These are phyloP conservation scores for Sorex araneus DNA, from an alignment of 2,113 vertebrate genomes.

Conservation along the genomic window DNA sequence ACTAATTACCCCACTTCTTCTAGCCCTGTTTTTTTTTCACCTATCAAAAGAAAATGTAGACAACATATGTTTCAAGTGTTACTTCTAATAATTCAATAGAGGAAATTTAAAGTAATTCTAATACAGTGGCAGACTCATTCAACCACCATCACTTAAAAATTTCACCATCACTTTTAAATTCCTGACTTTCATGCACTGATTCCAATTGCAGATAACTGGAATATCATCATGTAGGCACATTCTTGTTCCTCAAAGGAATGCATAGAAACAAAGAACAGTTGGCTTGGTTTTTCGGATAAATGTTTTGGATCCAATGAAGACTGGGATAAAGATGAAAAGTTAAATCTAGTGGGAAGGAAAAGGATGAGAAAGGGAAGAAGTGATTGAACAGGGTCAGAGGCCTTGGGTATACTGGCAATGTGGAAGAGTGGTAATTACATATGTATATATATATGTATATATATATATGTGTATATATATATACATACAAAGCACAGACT, in stretches of 20 bases:
- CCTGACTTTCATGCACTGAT: neutral
- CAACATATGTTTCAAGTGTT: neutral
- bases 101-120: neutral
- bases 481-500: no score
- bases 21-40: neutral
- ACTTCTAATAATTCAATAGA: neutral
- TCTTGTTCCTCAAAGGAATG: neutral
- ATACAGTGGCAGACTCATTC: neutral
- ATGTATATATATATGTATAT: no score
- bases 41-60: neutral
- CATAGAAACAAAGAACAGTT: neutral
- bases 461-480: no score
- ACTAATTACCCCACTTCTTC: neutral
- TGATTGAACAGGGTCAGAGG: no score
- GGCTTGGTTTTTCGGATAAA: neutral
- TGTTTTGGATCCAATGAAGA: neutral
- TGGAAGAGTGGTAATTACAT: no score
- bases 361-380: neutral
- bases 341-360: neutral
- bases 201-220: neutral
- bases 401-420: no score
- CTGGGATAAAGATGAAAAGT: neutral
- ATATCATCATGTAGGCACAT: neutral
- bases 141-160: neutral
- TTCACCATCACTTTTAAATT: neutral